Evolutionary conservation across 1,140 invertebrate species (phyloP), one percentile per base, ranked within the genome.

Genomic region (Portunus trituberculatus): DNA sequence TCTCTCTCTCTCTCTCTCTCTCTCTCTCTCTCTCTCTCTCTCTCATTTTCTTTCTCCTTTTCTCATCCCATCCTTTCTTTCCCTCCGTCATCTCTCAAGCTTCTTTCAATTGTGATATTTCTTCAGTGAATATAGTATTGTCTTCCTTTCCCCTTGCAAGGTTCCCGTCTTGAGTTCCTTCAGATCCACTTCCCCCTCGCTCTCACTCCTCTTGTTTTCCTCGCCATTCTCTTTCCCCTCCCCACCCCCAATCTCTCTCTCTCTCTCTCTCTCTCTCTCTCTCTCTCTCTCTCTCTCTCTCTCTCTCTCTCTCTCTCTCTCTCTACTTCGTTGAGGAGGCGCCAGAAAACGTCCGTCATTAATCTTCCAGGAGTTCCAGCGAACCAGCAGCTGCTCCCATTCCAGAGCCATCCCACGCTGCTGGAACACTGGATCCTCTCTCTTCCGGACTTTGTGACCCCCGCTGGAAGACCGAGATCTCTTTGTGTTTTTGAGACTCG

Each of bases 261-360:
- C 45, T 46, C 39, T 52, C 89, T 52, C 76, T 29, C 48, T 87
- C 90, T 67, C 90, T 52, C 25, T 91, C 82, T 46, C 12, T 52
- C 87, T n/a, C 45, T 52, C 88, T 59, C 82, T 25, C 29, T 39
- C 32, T 84, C 67, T 52, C 93, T 48, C 94, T 86, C 94, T 29
- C 48, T 59, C 90, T 29, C 67, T 48, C 45, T 25, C 83, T 82
- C 32, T 90, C 29, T 29, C 46, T 32, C 39, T 12, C 45, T 39
- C 48, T 52, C 82, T 91, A 87, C 89, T 91, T 92, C 76, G 93
- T 94, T 94, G 86, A 94, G 88, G 93, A 94, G 93, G 93, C 93
- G 93, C 93, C 93, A 91, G 93, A 90, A 94, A 90, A 94, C 93
- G 93, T 90, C 93, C 25, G 93, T 94, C 93, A 94, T 94, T 91